Evolutionary conservation across 2,888 invertebrate genomes (phyloP), one percentile per base, ranked within the genome.

Genomic region (Macrophya alboannulata): DNA sequence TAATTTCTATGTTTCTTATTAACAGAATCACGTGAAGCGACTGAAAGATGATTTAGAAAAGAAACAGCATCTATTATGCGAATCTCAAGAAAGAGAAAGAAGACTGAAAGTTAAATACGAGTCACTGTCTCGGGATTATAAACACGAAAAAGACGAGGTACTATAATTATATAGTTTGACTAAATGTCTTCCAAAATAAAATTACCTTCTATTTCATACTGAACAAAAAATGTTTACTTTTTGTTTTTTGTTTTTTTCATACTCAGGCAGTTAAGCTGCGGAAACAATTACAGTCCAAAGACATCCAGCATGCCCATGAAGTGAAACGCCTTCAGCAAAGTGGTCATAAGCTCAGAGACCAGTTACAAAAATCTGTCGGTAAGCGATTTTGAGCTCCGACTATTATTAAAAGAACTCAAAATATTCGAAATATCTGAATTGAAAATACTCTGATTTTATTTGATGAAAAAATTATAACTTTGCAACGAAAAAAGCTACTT

Each of bases 261-360:
- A 17, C 37, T 4, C 17, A 83, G 83, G 83, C 48, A 48, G 51
- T 68, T 9, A 91, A 91, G 76, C 83, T 91, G 86, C 87, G 85
- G 55, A 91, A 91, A 85, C 90, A 91, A 76, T 86, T 87, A 12
- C 89, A 88, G 55, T 91, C 90, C 0, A 90, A 89, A 84, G 89
- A 91, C 17, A 86, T 84, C 85, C 91, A 91, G 85, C 91, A 91
- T 77, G 87, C 89, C 12, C 91, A 91, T 62, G 89, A 91, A 85
- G n/a, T 91, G 31, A 89, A 89, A 62, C 88, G 91, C 48, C 86
- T 89, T 68, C 88, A 88, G 62, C 89, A 88, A 51, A 89, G 74
- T 81, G 88, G 87, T 12, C 87, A 90, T 25, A 91, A 90, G 82
- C 88, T 90, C 17, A 88, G 88, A 1, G 89, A 90, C 45, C 90